phyloP scores from a whole-genome alignment of 1,140 invertebrate species.

The Triops cancriformis region DNA sequence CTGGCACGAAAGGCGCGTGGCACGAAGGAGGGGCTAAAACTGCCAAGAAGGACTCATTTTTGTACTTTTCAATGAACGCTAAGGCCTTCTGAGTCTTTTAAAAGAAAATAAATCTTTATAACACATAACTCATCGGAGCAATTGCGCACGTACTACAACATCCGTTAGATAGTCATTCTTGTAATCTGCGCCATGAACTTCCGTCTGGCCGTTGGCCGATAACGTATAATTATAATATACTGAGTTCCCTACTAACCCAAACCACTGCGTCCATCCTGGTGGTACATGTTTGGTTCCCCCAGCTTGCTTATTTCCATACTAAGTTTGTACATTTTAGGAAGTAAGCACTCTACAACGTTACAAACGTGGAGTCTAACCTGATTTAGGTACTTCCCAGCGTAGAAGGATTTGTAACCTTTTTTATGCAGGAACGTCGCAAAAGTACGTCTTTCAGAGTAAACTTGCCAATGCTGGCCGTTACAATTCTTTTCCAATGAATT shows the following conservation, averaged over 20 bases:
- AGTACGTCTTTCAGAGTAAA: conserved; percentile 51
- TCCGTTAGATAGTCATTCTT: conserved; percentile 71
- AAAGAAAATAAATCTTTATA: conserved; percentile 29
- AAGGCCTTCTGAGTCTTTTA: conserved; percentile 47
- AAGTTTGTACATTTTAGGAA: no score
- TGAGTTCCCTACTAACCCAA: conserved; percentile 72
- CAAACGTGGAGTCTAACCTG: conserved; percentile 43
- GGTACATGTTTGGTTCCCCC: conserved; percentile 59
- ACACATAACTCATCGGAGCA: background rate
- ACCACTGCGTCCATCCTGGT: conserved; percentile 70
- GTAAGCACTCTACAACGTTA: background rate
- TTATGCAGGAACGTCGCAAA: conserved; percentile 57
- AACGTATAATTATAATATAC: conserved; percentile 79
- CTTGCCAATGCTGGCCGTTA: conserved; percentile 56
- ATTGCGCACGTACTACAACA: conserved; percentile 57
- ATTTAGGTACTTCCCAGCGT: conserved; percentile 80
- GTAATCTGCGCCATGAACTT: conserved; percentile 47
- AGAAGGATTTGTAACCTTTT: conserved; percentile 65
- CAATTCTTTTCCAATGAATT: conserved; percentile 71
- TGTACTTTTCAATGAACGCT: conserved; percentile 45
- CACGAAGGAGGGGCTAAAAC: conserved; percentile 72
- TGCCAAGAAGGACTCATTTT: conserved; percentile 62
- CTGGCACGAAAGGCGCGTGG: conserved; percentile 73
- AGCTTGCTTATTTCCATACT: conserved; percentile 52
- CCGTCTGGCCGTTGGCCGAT: conserved; percentile 65